Conservation (phyloP, 2,113 vertebrate genomes). For the Apodemus speciosus region DNA sequence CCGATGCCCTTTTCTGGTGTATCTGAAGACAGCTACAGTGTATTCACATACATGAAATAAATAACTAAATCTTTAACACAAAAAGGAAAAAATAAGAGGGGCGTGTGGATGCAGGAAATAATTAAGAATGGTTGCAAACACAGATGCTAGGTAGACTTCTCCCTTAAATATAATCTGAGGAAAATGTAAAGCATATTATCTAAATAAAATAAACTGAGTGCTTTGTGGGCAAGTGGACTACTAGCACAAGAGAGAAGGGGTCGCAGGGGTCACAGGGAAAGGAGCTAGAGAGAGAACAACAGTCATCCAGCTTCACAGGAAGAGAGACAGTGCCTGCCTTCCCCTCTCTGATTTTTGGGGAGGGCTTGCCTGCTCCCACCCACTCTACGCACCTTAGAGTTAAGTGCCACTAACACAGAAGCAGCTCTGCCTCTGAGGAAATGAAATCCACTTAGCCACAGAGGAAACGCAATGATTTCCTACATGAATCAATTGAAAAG, state of each 20-base stretch:
- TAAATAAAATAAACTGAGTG: background rate
- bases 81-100: too few species aligned
- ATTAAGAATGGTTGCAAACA: background rate
- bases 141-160: background rate
- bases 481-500: background rate
- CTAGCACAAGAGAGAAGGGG: background rate
- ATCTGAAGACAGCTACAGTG: too few species aligned
- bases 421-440: background rate
- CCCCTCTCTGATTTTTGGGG: background rate
- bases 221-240: background rate
- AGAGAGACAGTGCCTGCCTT: background rate
- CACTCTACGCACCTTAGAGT: background rate
- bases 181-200: background rate
- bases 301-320: background rate
- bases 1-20: too few species aligned
- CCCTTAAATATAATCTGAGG: background rate
- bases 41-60: too few species aligned
- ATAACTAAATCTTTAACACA: too few species aligned
- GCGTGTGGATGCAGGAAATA: background rate
- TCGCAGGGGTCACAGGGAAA: background rate
- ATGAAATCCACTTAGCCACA: background rate
- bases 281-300: too few species aligned
- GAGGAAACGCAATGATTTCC: background rate
- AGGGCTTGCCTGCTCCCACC: background rate
- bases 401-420: background rate